Conservation (phyloP, 2,888 invertebrate genomes). For the Nemoura dubitans region DNA sequence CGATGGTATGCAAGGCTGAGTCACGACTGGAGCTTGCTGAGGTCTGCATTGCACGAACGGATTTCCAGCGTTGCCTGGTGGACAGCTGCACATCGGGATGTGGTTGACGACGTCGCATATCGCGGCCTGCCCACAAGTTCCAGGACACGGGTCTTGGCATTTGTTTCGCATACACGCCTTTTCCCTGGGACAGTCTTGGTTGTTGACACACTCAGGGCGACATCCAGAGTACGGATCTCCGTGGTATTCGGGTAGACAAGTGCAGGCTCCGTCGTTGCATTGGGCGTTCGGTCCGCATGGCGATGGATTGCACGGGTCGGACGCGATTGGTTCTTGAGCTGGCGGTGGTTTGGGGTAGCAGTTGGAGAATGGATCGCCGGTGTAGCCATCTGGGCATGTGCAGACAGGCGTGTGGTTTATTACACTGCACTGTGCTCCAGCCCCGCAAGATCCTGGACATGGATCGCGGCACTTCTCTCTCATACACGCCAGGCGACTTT, state of each 20-base stretch:
- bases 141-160: conserved; percentile 75
- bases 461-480: conserved; percentile 78
- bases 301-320: conserved; percentile 54
- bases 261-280: conserved; percentile 68
- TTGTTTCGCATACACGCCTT: conserved; percentile 74
- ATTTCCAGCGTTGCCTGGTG: conserved; percentile 69
- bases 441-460: conserved; percentile 80
- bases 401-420: conserved; percentile 70
- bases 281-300: conserved; percentile 57
- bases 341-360: conserved; percentile 50
- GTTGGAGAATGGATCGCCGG: conserved; percentile 56
- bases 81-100: conserved; percentile 75
- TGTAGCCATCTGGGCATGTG: conserved; percentile 54
- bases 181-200: conserved; percentile 71
- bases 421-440: conserved; percentile 70
- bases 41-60: conserved; percentile 71
- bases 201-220: conserved; percentile 75
- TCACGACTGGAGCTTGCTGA: conserved; percentile 61
- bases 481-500: conserved; percentile 76
- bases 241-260: conserved; percentile 75
- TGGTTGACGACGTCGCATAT: conserved; percentile 78
- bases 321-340: conserved; percentile 45
- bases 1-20: conserved; percentile 71
- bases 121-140: conserved; percentile 75
- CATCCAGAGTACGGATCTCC: conserved; percentile 78